A percentile compares a stretch with the other conserved stretches of the same genome.
These are phyloP conservation scores for Actenoides hombroni DNA, from an alignment of 2,113 vertebrate genomes.

Conservation along the genomic window DNA sequence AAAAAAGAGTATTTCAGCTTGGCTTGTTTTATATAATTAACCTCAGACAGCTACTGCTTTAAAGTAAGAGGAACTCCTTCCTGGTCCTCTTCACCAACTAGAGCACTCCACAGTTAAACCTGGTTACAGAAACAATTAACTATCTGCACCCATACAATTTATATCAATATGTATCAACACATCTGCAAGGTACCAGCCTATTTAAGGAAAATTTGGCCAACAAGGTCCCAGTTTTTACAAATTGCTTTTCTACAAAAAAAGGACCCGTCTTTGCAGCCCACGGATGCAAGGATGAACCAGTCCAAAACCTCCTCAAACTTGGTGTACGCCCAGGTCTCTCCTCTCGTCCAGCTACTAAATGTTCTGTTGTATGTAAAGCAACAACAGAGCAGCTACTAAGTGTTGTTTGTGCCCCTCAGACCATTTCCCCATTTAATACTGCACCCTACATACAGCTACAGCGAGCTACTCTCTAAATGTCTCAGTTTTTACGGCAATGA, in stretches of 20 bases:
- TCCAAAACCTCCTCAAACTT: background rate
- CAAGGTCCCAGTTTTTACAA: background rate
- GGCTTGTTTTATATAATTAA: background rate
- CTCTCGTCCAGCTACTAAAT: background rate
- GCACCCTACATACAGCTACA: background rate
- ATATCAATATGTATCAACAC: background rate
- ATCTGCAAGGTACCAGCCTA: background rate
- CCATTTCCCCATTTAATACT: background rate
- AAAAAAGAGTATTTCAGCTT: constrained; percentile 10
- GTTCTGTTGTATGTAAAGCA: background rate
- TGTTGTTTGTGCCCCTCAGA: background rate
- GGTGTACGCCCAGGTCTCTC: background rate
- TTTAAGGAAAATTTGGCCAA: background rate
- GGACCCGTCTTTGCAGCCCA: background rate
- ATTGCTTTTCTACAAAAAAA: background rate
- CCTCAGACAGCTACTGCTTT: background rate
- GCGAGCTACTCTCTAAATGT: background rate
- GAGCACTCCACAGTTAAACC: background rate
- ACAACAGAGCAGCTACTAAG: background rate
- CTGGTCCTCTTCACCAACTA: background rate
- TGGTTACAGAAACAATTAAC: constrained; percentile 12
- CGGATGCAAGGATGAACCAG: background rate
- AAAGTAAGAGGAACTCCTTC: constrained; percentile 32
- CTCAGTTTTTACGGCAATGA: background rate
- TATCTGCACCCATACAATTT: background rate